phyloP scores from a whole-genome alignment of 2,888 invertebrate genomes.

The Pemphredon lugubris region DNA sequence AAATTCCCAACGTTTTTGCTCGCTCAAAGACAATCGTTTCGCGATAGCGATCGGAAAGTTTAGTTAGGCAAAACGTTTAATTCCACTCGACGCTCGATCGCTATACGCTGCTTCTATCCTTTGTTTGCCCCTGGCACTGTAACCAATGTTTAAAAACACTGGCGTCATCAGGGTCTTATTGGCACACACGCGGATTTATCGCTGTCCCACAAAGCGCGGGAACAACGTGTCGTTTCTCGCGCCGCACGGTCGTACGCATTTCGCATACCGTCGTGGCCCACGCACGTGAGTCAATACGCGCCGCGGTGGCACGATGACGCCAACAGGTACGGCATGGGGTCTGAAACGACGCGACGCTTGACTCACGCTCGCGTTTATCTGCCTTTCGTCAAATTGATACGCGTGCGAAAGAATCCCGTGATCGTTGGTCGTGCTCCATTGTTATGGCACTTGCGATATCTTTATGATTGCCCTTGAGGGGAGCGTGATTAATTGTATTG shows the following conservation, averaged over 20 bases:
- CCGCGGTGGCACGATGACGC: constrained; percentile 55
- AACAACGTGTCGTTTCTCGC: constrained; percentile 49
- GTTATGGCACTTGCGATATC: too few species aligned
- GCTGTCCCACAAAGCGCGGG: constrained; percentile 59
- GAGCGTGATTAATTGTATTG: too few species aligned
- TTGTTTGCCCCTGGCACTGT: constrained; percentile 30
- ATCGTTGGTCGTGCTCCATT: background rate
- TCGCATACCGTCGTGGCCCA: constrained; percentile 75
- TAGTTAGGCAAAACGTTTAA: too few species aligned
- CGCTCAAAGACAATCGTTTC: too few species aligned
- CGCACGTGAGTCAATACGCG: constrained; percentile 78
- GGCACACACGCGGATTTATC: constrained; percentile 63
- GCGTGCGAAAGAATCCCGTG: background rate
- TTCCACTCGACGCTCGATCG: too few species aligned
- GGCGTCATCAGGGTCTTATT: constrained; percentile 64
- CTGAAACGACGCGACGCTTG: constrained; percentile 34
- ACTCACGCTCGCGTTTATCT: constrained; percentile 44
- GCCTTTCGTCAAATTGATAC: constrained; percentile 18
- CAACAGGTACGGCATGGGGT: constrained; percentile 21
- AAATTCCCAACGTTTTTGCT: too few species aligned
- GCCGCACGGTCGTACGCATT: constrained; percentile 59
- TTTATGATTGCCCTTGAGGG: too few species aligned
- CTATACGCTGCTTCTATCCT: constrained; percentile 17
- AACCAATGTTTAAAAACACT: constrained; percentile 49
- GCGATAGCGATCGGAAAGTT: too few species aligned